A percentile compares a stretch with the other conserved stretches of the same genome.
These are phyloP conservation scores for Anabacerthia variegaticeps DNA, from an alignment of 2,797 vertebrate species.

Conservation along the genomic window DNA sequence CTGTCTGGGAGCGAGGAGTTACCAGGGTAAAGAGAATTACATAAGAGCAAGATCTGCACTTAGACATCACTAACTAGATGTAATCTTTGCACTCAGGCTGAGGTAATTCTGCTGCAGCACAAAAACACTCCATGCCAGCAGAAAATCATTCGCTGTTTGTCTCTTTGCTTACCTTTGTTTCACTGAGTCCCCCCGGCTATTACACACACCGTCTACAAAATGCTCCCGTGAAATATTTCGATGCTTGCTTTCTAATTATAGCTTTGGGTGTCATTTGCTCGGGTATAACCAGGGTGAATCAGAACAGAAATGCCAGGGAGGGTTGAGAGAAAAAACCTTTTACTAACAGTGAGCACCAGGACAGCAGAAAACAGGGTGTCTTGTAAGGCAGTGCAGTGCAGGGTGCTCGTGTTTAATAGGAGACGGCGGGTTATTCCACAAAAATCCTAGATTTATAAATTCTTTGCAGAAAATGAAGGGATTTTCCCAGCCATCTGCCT, in stretches of 20 bases:
- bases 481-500: conserved; percentile 19
- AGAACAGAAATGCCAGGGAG: background rate
- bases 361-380: background rate
- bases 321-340: background rate
- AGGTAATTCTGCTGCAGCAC: conserved; percentile 5
- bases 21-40: conserved; percentile 51
- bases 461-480: background rate
- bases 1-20: background rate
- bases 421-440: rapidly evolving
- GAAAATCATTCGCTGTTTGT: background rate
- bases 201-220: background rate
- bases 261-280: background rate
- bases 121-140: background rate
- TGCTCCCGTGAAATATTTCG: background rate
- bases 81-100: background rate
- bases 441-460: background rate
- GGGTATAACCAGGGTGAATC: conserved; percentile 26
- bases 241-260: conserved; percentile 1
- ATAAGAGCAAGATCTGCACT: conserved; percentile 6
- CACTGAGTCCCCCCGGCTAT: background rate
- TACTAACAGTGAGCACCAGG: background rate
- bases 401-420: background rate
- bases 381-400: background rate
- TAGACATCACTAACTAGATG: conserved; percentile 6
- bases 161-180: background rate